Evolutionary conservation across 2,113 vertebrate genomes (phyloP).

Genomic region (Perccottus glenii): DNA sequence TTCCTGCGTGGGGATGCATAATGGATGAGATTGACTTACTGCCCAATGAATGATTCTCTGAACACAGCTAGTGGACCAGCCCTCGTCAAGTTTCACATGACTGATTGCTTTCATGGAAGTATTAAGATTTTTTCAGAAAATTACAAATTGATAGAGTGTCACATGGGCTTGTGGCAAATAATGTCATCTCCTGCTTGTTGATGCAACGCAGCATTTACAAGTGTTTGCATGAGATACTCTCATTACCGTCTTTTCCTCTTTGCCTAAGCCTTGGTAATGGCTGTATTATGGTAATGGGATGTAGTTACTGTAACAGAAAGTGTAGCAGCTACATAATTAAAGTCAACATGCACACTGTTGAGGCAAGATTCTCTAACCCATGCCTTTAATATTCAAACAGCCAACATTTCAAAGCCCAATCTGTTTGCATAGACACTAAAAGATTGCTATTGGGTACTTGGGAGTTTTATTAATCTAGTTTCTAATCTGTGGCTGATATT

Average conservation of each 20-base stretch:
- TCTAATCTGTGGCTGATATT: constrained; percentile 42
- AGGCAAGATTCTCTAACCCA: constrained; percentile 38
- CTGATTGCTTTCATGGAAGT: constrained; percentile 49
- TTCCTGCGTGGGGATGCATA: constrained; percentile 66
- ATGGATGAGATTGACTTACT: constrained; percentile 76
- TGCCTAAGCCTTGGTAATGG: constrained; percentile 62
- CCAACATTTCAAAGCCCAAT: constrained; percentile 45
- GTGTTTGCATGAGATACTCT: constrained; percentile 45
- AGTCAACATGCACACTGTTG: constrained; percentile 58
- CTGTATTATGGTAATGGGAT: constrained; percentile 67
- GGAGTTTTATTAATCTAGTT: constrained; percentile 39
- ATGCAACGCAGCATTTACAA: constrained; percentile 23
- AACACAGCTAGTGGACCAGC: constrained; percentile 50
- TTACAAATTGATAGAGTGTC: constrained; percentile 29
- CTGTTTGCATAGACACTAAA: constrained; percentile 40
- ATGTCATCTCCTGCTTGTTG: constrained; percentile 21
- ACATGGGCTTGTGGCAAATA: constrained; percentile 31
- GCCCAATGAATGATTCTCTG: constrained; percentile 73
- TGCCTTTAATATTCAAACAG: constrained; percentile 56
- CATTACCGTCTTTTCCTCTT: constrained; percentile 56
- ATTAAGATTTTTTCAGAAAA: constrained; percentile 49
- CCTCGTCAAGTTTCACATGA: constrained; percentile 59
- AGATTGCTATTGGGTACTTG: constrained; percentile 13
- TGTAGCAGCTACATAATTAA: constrained; percentile 65
- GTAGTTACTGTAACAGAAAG: constrained; percentile 54